Evolutionary conservation across 2,888 invertebrate species (phyloP).

Genomic region (Heliconius erato): DNA sequence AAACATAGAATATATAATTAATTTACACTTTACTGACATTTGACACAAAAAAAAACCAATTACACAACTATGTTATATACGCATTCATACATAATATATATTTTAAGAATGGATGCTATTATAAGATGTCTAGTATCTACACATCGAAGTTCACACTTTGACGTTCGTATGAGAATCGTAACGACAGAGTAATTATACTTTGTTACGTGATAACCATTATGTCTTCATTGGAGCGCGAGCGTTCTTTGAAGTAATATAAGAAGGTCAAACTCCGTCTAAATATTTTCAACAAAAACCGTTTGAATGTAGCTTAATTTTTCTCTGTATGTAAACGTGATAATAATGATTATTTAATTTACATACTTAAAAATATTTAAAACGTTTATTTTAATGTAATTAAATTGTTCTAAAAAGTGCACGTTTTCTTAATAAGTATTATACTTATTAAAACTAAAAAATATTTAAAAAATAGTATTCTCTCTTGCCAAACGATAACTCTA

Average conservation of each 20-base stretch:
- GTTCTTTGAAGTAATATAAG: background rate
- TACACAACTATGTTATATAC: background rate
- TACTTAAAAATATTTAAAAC: too few relatives aligned
- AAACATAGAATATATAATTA: background rate
- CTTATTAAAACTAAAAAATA: too few relatives aligned
- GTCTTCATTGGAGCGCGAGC: slow-evolving; percentile 2
- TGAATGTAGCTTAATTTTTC: background rate
- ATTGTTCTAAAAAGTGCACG: too few relatives aligned
- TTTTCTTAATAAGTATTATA: too few relatives aligned
- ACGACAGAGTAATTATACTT: slow-evolving; percentile 19
- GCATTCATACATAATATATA: background rate
- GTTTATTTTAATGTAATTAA: too few relatives aligned
- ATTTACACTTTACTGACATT: background rate
- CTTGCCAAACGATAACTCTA: too few relatives aligned
- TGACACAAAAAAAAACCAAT: background rate
- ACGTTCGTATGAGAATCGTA: slow-evolving; percentile 15
- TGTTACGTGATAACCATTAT: slow-evolving; percentile 16
- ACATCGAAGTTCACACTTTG: slow-evolving; percentile 10
- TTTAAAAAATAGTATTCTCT: too few relatives aligned
- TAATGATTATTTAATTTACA: too few relatives aligned
- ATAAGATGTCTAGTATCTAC: slow-evolving; percentile 2
- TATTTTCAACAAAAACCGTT: background rate
- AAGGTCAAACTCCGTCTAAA: slow-evolving; percentile 13
- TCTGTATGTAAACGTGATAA: background rate
- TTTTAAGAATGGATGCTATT: background rate